Conservation (phyloP, 2,797 vertebrate genomes). For the Tapirus indicus region DNA sequence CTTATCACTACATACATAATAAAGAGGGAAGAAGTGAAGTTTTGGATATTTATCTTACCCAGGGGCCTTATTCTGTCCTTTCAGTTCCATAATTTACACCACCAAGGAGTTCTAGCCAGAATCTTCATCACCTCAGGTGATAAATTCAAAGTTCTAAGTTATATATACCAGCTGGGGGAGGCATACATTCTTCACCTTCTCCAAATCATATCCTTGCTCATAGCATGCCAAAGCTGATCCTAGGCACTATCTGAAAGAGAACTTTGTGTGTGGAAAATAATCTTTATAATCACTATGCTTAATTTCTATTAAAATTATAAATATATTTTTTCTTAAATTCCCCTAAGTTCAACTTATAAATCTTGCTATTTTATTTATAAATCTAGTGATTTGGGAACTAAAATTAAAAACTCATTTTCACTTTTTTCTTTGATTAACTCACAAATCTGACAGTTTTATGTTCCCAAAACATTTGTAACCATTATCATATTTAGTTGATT, state of each 20-base stretch:
- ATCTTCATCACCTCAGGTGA: neutral
- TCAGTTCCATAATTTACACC: constrained; percentile 40
- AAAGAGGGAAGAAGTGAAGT: neutral
- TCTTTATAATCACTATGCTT: neutral
- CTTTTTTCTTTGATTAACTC: constrained; percentile 15
- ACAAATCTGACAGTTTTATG: neutral
- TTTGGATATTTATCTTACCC: constrained; percentile 53
- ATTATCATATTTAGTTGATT: constrained; percentile 51
- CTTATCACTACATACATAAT: constrained; percentile 17
- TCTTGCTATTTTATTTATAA: constrained; percentile 32
- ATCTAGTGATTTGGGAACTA: neutral
- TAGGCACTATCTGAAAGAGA: neutral
- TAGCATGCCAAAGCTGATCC: neutral
- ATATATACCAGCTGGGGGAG: neutral
- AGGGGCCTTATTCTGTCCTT: neutral
- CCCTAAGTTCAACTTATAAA: neutral
- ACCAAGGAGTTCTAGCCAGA: neutral
- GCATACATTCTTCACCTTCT: neutral
- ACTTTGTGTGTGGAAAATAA: neutral
- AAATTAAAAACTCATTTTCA: neutral
- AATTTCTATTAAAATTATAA: constrained; percentile 25
- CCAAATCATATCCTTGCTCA: neutral
- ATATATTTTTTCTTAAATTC: neutral
- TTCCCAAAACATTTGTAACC: neutral
- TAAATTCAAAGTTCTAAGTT: constrained; percentile 13